A percentile compares a stretch with the other conserved stretches of the same genome.
phyloP scores from a whole-genome alignment of 2,797 vertebrate species.

The Stomatorhinus walkeri region DNA sequence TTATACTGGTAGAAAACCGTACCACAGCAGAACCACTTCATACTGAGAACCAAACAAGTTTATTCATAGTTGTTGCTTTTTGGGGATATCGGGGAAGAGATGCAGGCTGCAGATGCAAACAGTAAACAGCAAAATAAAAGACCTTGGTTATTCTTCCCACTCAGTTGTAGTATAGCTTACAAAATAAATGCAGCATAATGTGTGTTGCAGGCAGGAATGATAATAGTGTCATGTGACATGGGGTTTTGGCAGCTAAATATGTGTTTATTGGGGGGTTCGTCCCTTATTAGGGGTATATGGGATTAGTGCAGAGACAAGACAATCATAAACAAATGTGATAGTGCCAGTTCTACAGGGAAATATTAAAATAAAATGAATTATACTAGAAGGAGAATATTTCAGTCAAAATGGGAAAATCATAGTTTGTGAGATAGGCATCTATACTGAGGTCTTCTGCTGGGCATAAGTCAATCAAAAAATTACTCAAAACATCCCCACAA shows the following conservation, averaged over 20 bases:
- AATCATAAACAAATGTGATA: not conserved
- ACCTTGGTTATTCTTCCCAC: not conserved
- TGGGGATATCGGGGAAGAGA: not conserved
- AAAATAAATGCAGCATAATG: not conserved
- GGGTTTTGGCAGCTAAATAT: not conserved
- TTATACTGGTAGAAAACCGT: not conserved
- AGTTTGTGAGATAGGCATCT: not conserved
- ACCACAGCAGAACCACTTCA: not conserved
- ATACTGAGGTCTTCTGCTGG: not conserved
- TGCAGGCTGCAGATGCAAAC: not conserved
- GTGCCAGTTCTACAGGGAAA: not conserved
- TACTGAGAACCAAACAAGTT: not conserved
- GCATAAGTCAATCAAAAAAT: not conserved
- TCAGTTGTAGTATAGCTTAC: not conserved
- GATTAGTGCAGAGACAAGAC: not conserved
- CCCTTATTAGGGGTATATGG: not conserved
- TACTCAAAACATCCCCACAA: not conserved
- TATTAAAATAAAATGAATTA: not conserved
- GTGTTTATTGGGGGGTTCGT: not conserved
- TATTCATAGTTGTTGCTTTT: not conserved
- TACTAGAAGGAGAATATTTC: not conserved
- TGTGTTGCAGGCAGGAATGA: not conserved
- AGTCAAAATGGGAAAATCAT: not conserved
- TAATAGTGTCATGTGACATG: not conserved
- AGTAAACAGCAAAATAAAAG: not conserved